Evolutionary conservation across 2,113 vertebrate species (phyloP), one percentile per base, ranked within the genome.

Genomic region (Varanus salvator): DNA sequence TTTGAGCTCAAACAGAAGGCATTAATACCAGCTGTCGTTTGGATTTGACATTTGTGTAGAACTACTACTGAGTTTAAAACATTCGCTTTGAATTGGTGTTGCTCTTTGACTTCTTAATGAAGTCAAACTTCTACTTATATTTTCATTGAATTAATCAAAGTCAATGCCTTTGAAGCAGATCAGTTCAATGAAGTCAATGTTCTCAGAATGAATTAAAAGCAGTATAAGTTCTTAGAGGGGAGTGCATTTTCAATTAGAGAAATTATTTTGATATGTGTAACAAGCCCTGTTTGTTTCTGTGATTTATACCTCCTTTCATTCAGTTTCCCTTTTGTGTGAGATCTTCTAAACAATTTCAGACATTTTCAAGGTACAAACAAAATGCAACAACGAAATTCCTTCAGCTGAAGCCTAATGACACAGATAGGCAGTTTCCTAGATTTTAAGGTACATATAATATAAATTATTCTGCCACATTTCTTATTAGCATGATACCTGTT

Each of bases 41-140:
- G 74, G 48, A 85, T 89, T 15, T 78, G 75, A 78, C 74, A 57
- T 85, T n/a, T 69, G 21, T 74, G 44, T 31, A 78, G 57, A 50
- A 31, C 75, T 50, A 44, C 27, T 27, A 44, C 14, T 64, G 66
- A 17, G 75, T 66, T 78, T 68, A 60, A 86, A 86, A 38, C 17
- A 86, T 68, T 44, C 7, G 25, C 8, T 50, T 50, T 68, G 44
- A 87, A 25, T 87, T 78, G 44, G 57, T 27, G 38, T 31, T 89
- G 82, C 31, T 78, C 44, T 69, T 84, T 89, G 72, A 85, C 82
- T 89, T 68, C 44, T 84, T 89, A 89, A 89, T 89, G 72, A 89
- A 78, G 82, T 68, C 4, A 52, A 85, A 78, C 57, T 52, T 89
- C 82, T n/a, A 52, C 60, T 84, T 84, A 85, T 68, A 77, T 85